Conservation (phyloP, 2,888 invertebrate species). For the Rapana venosa region DNA sequence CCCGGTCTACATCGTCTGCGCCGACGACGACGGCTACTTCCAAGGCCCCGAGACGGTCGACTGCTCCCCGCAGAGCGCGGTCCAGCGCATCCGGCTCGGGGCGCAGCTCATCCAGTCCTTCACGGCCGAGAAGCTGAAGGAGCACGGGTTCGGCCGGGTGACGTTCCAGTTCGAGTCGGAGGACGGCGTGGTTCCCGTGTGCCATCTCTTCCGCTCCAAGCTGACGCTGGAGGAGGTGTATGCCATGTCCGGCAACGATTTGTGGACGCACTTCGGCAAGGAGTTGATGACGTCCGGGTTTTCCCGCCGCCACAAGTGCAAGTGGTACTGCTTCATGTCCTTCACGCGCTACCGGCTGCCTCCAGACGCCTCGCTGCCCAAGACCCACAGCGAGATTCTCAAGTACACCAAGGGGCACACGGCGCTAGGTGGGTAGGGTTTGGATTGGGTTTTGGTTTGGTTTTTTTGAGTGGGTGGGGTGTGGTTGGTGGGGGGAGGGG, state of each 20-base stretch:
- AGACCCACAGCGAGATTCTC: conserved; percentile 77
- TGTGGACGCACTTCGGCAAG: conserved; percentile 91
- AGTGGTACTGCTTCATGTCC: conserved; percentile 93
- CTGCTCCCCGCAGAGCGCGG: conserved; percentile 86
- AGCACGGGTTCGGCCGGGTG: conserved; percentile 87
- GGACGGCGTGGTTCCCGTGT: conserved; percentile 81
- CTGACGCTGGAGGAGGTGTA: conserved; percentile 86
- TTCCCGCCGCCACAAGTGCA: conserved; percentile 82
- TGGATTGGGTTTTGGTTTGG: background rate
- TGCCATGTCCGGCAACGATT: conserved; percentile 85
- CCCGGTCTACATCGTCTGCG: conserved; percentile 90
- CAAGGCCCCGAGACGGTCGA: conserved; percentile 84
- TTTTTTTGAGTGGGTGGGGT: background rate
- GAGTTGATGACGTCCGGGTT: conserved; percentile 86
- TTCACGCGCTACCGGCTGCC: conserved; percentile 88
- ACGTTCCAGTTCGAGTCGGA: conserved; percentile 90
- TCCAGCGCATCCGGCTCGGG: conserved; percentile 86
- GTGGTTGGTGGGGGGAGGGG: background rate
- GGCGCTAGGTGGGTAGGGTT: conserved; percentile 85
- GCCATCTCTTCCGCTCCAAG: conserved; percentile 86
- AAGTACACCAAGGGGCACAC: conserved; percentile 84
- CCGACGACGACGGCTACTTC: conserved; percentile 88
- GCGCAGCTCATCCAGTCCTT: conserved; percentile 90
- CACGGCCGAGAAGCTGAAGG: conserved; percentile 91
- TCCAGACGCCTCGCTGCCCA: conserved; percentile 80